Evolutionary conservation across 2,113 vertebrate genomes (phyloP).

Genomic region (Prochilodus magdalenae): DNA sequence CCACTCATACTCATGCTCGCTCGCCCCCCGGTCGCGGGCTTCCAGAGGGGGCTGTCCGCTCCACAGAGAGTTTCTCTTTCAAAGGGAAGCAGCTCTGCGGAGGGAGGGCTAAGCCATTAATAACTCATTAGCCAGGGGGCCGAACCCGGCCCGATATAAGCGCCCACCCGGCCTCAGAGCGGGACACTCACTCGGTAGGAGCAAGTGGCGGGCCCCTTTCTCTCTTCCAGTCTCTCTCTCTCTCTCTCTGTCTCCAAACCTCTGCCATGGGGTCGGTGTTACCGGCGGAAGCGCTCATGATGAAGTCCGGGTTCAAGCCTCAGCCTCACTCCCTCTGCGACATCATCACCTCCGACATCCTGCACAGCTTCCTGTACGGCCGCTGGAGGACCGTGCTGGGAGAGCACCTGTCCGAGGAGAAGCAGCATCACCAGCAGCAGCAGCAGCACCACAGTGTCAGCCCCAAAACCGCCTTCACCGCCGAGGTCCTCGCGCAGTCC

Average conservation of each 20-base stretch:
- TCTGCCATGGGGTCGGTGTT: constrained; percentile 90
- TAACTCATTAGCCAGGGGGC: constrained; percentile 96
- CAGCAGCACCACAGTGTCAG: constrained; percentile 62
- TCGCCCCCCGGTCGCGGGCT: neutral
- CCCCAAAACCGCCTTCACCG: constrained; percentile 94
- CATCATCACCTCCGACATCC: constrained; percentile 95
- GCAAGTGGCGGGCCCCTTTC: neutral
- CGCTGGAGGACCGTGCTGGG: constrained; percentile 95
- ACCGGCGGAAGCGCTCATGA: constrained; percentile 87
- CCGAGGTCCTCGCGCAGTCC: constrained; percentile 94
- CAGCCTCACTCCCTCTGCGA: constrained; percentile 87
- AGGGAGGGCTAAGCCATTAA: constrained; percentile 93
- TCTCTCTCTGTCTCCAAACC: neutral
- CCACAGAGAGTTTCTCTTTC: constrained; percentile 60
- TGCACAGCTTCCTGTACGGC: constrained; percentile 96
- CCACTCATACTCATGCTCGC: constrained; percentile 51
- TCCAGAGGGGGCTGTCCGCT: constrained; percentile 58
- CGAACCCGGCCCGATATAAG: constrained; percentile 85
- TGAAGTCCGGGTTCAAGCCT: constrained; percentile 89
- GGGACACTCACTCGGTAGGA: constrained; percentile 62
- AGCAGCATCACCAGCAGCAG: constrained; percentile 61
- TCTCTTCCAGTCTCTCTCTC: neutral
- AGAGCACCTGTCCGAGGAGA: constrained; percentile 90
- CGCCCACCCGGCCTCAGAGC: constrained; percentile 65
- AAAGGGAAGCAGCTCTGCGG: constrained; percentile 77